phyloP scores from a whole-genome alignment of 1,140 invertebrate genomes.

The Scaptomyza montana region DNA sequence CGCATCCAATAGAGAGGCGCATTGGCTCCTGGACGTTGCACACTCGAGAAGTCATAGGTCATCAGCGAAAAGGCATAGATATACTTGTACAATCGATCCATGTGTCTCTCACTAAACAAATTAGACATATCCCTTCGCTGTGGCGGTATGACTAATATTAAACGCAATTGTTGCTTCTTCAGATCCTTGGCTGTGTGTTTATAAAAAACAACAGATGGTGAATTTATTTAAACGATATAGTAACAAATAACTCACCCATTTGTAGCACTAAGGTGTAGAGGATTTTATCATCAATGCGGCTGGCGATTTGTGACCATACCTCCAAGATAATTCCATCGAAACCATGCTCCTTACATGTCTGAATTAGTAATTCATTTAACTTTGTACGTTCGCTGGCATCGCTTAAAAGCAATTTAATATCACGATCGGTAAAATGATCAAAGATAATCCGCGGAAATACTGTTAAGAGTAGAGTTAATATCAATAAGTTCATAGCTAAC shows the following conservation, averaged over 20 bases:
- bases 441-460: conserved; percentile 94
- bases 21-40: conserved; percentile 93
- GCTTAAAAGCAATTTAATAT: conserved; percentile 87
- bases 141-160: conserved; percentile 94
- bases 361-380: conserved; percentile 86
- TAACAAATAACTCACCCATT: conserved; percentile 84
- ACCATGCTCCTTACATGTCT: conserved; percentile 87
- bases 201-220: neutral
- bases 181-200: conserved; percentile 61
- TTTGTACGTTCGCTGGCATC: conserved; percentile 86
- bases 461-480: conserved; percentile 61
- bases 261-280: conserved; percentile 87
- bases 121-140: conserved; percentile 87
- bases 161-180: conserved; percentile 84
- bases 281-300: conserved; percentile 87
- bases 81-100: conserved; percentile 90
- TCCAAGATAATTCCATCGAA: conserved; percentile 96
- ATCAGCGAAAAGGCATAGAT: conserved; percentile 95
- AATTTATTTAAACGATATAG: neutral
- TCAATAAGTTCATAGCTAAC: neutral
- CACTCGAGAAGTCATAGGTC: conserved; percentile 97
- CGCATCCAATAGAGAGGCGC: conserved; percentile 93
- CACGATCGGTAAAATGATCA: conserved; percentile 91
- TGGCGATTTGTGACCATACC: conserved; percentile 92
- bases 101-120: conserved; percentile 91